These are phyloP conservation scores for Periphyllus acericola DNA, from an alignment of 2,888 invertebrate genomes.

Conservation along the genomic window DNA sequence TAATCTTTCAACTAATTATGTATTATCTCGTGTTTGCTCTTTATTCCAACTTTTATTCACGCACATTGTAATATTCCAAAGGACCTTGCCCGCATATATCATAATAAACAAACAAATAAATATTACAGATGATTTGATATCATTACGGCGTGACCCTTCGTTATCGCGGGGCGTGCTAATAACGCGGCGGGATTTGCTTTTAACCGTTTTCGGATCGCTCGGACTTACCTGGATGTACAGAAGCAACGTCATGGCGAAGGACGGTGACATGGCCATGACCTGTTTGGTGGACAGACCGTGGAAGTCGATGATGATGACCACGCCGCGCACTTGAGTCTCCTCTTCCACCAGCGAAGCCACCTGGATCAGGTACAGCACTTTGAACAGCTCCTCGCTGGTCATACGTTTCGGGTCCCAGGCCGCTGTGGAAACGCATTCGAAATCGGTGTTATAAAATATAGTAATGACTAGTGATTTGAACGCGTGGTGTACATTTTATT, in stretches of 20 bases:
- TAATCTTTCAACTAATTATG: no score
- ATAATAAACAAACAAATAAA: no score
- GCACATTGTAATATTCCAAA: no score
- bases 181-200: background rate
- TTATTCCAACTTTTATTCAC: no score
- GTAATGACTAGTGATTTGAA: background rate
- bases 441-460: background rate
- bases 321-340: conserved; percentile 79
- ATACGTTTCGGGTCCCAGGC: conserved; percentile 82
- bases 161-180: background rate
- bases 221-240: conserved; percentile 76
- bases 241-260: conserved; percentile 80
- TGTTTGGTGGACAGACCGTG: conserved; percentile 79
- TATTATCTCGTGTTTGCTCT: no score
- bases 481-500: background rate
- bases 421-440: conserved; percentile 67
- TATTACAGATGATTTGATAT: no score
- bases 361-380: conserved; percentile 83
- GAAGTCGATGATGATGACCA: conserved; percentile 86
- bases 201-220: background rate
- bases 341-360: conserved; percentile 80
- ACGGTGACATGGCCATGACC: conserved; percentile 76
- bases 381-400: conserved; percentile 79
- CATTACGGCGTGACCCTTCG: background rate
- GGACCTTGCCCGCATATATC: no score